Evolutionary conservation across 2,888 invertebrate species (phyloP).

Genomic region (Leptopilina syphax): DNA sequence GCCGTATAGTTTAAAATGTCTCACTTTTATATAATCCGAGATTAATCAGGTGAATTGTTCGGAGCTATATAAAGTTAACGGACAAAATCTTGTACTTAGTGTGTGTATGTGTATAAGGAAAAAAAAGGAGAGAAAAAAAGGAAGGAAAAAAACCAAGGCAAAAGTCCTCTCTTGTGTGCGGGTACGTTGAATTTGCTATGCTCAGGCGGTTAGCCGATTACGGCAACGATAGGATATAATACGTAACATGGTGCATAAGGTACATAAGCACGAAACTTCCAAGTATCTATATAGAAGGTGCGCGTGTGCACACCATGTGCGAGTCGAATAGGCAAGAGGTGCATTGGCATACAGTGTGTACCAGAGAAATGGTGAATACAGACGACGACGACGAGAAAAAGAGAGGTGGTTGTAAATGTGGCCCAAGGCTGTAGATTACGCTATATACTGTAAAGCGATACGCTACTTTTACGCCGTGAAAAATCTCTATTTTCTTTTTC

Average conservation of each 20-base stretch:
- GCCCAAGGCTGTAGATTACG: slow-evolving; percentile 68
- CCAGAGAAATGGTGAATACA: background rate
- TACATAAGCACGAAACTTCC: slow-evolving; percentile 38
- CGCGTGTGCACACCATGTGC: slow-evolving; percentile 42
- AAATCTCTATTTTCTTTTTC: slow-evolving; percentile 47
- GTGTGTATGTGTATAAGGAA: background rate
- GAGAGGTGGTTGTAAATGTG: slow-evolving; percentile 64
- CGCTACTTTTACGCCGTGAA: slow-evolving; percentile 44
- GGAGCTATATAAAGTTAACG: slow-evolving; percentile 19
- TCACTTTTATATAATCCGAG: slow-evolving; percentile 14
- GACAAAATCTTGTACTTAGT: slow-evolving; percentile 5
- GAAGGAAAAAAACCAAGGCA: background rate
- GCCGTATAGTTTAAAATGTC: slow-evolving; percentile 12
- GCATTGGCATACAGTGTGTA: slow-evolving; percentile 6
- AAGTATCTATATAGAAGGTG: slow-evolving; percentile 27
- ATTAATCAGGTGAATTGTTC: slow-evolving; percentile 34
- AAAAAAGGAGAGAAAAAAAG: no score
- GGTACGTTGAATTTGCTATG: slow-evolving; percentile 48
- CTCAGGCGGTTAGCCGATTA: slow-evolving; percentile 56
- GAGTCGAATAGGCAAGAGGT: slow-evolving; percentile 39
- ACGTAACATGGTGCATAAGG: slow-evolving; percentile 47
- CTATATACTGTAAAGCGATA: slow-evolving; percentile 62
- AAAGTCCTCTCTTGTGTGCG: slow-evolving; percentile 33
- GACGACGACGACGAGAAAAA: background rate
- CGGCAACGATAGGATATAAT: slow-evolving; percentile 56